Base-by-base conservation (phyloP, 1,140 invertebrate species). In the Drosophila ercepeae region DNA sequence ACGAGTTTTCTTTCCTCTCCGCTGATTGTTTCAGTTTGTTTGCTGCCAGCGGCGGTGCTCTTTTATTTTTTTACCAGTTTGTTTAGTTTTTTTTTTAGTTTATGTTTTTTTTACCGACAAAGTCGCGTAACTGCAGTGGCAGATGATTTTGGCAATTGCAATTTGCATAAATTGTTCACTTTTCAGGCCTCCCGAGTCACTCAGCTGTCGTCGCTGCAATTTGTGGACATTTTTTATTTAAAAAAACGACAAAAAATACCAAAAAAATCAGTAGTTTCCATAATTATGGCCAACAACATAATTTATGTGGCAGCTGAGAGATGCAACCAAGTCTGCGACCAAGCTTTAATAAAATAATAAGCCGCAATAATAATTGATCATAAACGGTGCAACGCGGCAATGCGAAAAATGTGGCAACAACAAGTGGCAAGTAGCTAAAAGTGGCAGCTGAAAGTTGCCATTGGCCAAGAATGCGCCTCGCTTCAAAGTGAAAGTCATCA, bases 81-180 rank as follows among this genome's bases (percentile, higher is more conserved):
- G 4, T 53, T 25, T 27, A 3, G 0, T n/a, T n/a, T 41, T 41
- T 41, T 29, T 29, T 13, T 7, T 27, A 16, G 8, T 18, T 41
- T 23, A 6, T 7, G n/a, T 41, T 44, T 9, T 16, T 44, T 13
- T 27, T 54, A 32, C 72, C 75, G 55, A 59, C 55, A 59, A 59
- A 59, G 55, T 50, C 19, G 54, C 59, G 55, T 75, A 76, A 76
- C 29, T 48, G 64, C 64, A 61, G 50, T 68, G 75, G 63, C 55
- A 58, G 55, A 60, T 60, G 49, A 52, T 50, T 50, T 50, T 34
- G 36, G 59, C 59, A 63, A 69, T 63, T 63, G 58, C 65, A 63
- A 70, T 70, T 70, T 70, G 45, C 67, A 70, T 70, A 70, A 64
- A 70, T 63, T 69, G 45, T 50, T 5, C 45, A 29, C 48, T n/a